Base-by-base conservation (phyloP, 2,113 vertebrate genomes). In the Syngnathus floridae region DNA sequence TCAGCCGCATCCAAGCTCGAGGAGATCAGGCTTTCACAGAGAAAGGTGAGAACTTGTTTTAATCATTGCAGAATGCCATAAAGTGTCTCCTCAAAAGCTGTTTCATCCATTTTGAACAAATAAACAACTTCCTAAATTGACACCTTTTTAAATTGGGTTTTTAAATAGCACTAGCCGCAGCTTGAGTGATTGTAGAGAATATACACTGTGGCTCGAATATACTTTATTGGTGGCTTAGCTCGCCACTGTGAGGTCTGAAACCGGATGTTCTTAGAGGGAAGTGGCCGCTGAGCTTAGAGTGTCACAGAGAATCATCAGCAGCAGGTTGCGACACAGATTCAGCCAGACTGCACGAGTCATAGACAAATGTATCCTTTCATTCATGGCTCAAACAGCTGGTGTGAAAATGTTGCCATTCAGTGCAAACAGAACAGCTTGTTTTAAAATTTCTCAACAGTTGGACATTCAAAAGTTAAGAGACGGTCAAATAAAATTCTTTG, bases 1-100 rank as follows among this genome's bases (percentile, higher is more conserved):
- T 98, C 73, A 98, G 90, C 84, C 90, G 96, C 62, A 99, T 99
- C 85, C 97, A 99, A 86, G 93, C 91, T 71, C 92, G 96, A 83
- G 97, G 97, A 51, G 95, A 99, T 88, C 95, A 97, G 78, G 97
- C 95, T 67, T 99, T 99, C 87, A 99, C 96, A 4, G 96, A 99
- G 81, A 94, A 92, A 95, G 97, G 97, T 98, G 87, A 87, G 88
- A 65, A 66, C 46, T 51, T n/a, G 43, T n/a, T n/a, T 26, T 7
- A 9, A 17, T 7, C 26, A 16, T 17, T 57, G 35, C 14, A 37
- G 31, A 57, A 35, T 35, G 14, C 13, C 35, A 8, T 3, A 57
- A 8, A 22, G 0, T 52, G 7, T 36, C 16, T 16, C 55, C 14
- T 9, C 13, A 17, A 37, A 17, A 16, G 1, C n/a, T 6, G 1